Conservation (phyloP, 2,113 vertebrate species). For the Cebidichthys violaceus region DNA sequence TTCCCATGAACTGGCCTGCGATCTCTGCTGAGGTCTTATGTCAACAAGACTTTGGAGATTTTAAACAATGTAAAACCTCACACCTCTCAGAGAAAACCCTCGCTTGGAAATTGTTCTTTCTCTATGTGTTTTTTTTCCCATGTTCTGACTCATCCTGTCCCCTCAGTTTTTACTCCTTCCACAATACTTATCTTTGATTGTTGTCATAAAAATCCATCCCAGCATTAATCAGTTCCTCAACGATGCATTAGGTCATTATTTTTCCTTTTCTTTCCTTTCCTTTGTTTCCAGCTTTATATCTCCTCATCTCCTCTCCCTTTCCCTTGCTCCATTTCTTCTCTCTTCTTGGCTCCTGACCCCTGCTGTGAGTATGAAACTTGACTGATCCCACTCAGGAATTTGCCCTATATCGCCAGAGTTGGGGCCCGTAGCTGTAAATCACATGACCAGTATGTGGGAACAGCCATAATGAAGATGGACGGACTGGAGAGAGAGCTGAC, state of each 20-base stretch:
- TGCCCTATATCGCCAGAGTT: slow-evolving; percentile 68
- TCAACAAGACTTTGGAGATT: slow-evolving; percentile 60
- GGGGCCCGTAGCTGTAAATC: slow-evolving; percentile 75
- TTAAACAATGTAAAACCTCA: slow-evolving; percentile 63
- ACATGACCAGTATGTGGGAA: slow-evolving; percentile 75
- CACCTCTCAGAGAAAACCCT: slow-evolving; percentile 54
- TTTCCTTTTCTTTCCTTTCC: slow-evolving; percentile 10
- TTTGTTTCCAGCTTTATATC: slow-evolving; percentile 23
- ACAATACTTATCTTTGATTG: background rate
- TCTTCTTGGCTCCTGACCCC: slow-evolving; percentile 58
- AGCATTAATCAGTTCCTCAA: background rate
- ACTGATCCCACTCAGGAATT: slow-evolving; percentile 77
- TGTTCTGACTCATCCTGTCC: background rate
- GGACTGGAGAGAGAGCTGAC: slow-evolving; percentile 59
- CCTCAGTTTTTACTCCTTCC: background rate
- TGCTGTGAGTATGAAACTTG: slow-evolving; percentile 64
- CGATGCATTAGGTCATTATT: background rate
- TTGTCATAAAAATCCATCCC: background rate
- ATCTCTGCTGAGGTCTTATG: slow-evolving; percentile 56
- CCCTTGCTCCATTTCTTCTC: slow-evolving; percentile 29
- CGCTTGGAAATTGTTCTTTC: slow-evolving; percentile 42
- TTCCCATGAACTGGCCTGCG: slow-evolving; percentile 7
- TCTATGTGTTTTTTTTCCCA: background rate
- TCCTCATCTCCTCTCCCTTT: slow-evolving; percentile 15
- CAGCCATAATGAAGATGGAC: slow-evolving; percentile 76